phyloP scores from a whole-genome alignment of 2,888 invertebrate species.

The Pandemis cinnamomeana region DNA sequence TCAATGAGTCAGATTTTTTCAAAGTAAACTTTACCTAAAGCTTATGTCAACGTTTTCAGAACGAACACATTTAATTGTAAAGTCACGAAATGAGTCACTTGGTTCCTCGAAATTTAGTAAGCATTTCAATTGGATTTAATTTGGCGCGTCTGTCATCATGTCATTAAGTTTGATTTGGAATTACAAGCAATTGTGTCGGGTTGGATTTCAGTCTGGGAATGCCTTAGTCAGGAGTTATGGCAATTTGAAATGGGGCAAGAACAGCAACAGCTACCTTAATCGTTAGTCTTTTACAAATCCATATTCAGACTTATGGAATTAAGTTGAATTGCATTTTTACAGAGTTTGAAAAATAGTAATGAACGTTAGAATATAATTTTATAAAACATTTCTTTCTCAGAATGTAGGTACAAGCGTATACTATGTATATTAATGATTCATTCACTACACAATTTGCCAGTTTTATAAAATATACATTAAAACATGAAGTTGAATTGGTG shows the following conservation, averaged over 20 bases:
- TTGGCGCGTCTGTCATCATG: constrained; percentile 1
- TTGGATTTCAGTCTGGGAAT: background rate
- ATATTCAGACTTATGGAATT: too few species aligned
- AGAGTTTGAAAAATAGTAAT: too few species aligned
- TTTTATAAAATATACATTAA: too few species aligned
- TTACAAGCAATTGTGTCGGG: background rate
- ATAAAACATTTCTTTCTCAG: too few species aligned
- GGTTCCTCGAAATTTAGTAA: background rate
- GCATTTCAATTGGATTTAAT: background rate
- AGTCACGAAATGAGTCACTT: background rate
- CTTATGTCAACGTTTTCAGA: background rate
- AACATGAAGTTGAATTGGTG: too few species aligned
- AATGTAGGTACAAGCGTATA: too few species aligned
- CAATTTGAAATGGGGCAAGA: background rate
- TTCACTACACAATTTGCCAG: too few species aligned
- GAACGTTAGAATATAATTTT: too few species aligned
- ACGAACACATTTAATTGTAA: background rate
- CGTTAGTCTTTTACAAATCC: too few species aligned
- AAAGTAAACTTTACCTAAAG: background rate
- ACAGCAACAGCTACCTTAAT: too few species aligned
- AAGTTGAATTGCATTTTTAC: too few species aligned
- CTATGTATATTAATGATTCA: too few species aligned
- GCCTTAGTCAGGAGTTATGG: background rate
- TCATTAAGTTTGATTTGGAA: constrained; percentile 4
- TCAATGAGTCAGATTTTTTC: background rate